Evolutionary conservation across 2,113 vertebrate genomes (phyloP).

Genomic region (Sminthopsis crassicaudata): DNA sequence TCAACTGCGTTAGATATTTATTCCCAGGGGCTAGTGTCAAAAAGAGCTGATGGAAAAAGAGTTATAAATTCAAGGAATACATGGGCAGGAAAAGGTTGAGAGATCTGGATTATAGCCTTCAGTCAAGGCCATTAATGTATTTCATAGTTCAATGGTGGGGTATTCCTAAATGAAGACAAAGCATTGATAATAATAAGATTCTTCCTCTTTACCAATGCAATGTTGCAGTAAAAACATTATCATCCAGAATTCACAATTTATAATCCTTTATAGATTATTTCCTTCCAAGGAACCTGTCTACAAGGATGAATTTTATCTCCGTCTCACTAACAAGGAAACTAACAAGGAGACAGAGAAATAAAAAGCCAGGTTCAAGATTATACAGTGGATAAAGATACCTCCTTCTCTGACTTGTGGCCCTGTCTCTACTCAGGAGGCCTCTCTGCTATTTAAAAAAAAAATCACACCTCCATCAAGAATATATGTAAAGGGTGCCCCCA

Average conservation of each 20-base stretch:
- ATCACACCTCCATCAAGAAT: neutral
- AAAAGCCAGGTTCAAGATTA: neutral
- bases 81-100: neutral
- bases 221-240: neutral
- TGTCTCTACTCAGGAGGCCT: neutral
- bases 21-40: neutral
- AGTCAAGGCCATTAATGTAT: neutral
- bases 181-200: neutral
- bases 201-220: neutral
- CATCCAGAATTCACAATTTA: neutral
- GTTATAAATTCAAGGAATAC: neutral
- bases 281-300: neutral
- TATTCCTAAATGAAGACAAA: constrained; percentile 24
- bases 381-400: neutral
- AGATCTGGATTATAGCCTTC: neutral
- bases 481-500: neutral
- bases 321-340: neutral
- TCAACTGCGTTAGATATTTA: constrained; percentile 4
- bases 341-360: neutral
- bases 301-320: neutral
- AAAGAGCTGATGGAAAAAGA: neutral
- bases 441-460: neutral
- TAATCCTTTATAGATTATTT: neutral
- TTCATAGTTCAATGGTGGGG: neutral
- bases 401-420: rapidly evolving